A percentile compares a stretch with the other conserved stretches of the same genome.
Conservation (phyloP, 2,797 vertebrate genomes). For the Rhynchotus rufescens region DNA sequence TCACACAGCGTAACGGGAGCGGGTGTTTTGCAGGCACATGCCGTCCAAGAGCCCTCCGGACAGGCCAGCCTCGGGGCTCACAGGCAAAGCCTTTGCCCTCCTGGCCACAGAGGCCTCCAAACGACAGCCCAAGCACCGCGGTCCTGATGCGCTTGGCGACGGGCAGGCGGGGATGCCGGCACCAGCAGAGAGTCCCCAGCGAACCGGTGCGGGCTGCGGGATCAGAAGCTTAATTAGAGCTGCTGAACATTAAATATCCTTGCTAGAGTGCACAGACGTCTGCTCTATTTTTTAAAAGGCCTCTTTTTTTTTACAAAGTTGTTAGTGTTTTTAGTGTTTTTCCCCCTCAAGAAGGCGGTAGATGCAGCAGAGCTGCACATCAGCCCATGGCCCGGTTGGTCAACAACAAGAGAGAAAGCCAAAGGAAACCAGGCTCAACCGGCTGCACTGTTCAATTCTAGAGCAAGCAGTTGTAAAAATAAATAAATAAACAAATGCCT, state of each 20-base stretch:
- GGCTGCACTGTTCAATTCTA: not conserved
- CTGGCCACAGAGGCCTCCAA: not conserved
- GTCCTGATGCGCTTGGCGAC: not conserved
- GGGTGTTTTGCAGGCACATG: accelerated
- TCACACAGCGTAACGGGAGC: accelerated
- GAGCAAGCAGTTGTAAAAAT: not conserved
- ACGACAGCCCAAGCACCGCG: accelerated
- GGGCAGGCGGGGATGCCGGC: not conserved
- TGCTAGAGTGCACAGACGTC: not conserved
- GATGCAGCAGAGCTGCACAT: not conserved
- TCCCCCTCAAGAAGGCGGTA: not conserved
- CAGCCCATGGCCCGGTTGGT: not conserved
- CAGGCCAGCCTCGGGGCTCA: not conserved
- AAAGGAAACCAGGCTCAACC: accelerated
- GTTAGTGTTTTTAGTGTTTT: not conserved
- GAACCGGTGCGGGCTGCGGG: not conserved
- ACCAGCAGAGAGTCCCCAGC: not conserved
- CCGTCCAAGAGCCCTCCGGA: not conserved
- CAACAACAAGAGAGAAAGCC: not conserved
- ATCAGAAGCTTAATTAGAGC: slow-evolving; percentile 30
- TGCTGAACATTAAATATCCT: slow-evolving; percentile 19
- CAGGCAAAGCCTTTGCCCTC: not conserved
- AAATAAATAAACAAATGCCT: no score
- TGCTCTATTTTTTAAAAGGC: not conserved
- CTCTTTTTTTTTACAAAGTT: not conserved